Conservation (phyloP, 2,888 invertebrate species). For the Linyphia triangularis region DNA sequence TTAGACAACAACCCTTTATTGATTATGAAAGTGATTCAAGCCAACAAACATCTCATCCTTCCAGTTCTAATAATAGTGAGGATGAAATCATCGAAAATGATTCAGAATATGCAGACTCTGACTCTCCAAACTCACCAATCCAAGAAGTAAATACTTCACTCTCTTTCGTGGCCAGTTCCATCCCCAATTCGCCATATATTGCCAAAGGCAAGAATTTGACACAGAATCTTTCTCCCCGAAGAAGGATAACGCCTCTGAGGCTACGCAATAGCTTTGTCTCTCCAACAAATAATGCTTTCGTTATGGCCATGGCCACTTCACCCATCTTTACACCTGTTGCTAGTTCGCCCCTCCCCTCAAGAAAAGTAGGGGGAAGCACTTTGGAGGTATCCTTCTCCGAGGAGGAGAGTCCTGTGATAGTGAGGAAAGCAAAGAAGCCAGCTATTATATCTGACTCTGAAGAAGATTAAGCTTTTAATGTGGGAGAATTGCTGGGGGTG, state of each 20-base stretch:
- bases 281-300: slow-evolving; percentile 21
- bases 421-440: neutral
- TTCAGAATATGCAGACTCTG: neutral
- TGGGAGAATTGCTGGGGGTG: no score
- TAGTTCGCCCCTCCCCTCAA: neutral
- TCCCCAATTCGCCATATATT: slow-evolving; percentile 15
- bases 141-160: neutral
- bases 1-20: neutral
- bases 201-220: neutral
- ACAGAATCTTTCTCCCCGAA: neutral
- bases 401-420: neutral
- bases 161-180: slow-evolving; percentile 29
- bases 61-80: neutral
- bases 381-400: neutral
- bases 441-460: neutral
- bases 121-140: neutral
- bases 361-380: neutral
- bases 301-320: slow-evolving; percentile 20
- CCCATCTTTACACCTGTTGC: neutral
- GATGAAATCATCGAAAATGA: neutral
- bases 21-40: slow-evolving; percentile 43
- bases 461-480: neutral
- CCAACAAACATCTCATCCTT: neutral
- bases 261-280: slow-evolving; percentile 4
- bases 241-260: slow-evolving; percentile 42